These are phyloP conservation scores for Nanorana parkeri DNA, from an alignment of 2,113 vertebrate genomes.

Conservation along the genomic window DNA sequence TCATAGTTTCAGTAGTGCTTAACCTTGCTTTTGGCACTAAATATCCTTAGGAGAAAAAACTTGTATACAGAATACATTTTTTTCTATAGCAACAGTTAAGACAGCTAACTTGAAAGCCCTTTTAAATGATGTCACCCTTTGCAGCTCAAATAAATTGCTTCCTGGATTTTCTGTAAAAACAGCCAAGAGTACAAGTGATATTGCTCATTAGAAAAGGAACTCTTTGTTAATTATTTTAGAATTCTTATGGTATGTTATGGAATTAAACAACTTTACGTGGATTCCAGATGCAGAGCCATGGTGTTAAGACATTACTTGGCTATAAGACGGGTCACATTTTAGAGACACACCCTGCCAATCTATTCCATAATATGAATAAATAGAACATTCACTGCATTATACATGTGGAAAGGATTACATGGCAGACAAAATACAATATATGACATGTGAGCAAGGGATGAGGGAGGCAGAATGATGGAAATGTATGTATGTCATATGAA, in stretches of 20 bases:
- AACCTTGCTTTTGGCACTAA: conserved; percentile 2
- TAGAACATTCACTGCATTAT: not conserved
- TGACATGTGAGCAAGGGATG: not conserved
- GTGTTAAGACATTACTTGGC: conserved; percentile 10
- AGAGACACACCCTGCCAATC: conserved; percentile 7
- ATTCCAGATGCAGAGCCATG: not conserved
- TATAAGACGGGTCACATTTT: not conserved
- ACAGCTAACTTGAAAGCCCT: not conserved
- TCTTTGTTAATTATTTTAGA: not conserved
- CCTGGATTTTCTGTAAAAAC: conserved; percentile 10
- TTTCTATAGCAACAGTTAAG: conserved; percentile 34
- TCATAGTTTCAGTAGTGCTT: conserved; percentile 3
- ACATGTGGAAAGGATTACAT: not conserved
- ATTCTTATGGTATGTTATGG: too few relatives aligned
- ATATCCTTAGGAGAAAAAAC: conserved; percentile 18
- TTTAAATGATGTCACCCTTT: conserved; percentile 23
- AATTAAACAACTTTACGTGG: not conserved
- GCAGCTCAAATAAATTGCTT: conserved; percentile 36
- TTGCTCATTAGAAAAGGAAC: not conserved
- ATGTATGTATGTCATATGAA: too few relatives aligned
- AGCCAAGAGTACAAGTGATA: not conserved
- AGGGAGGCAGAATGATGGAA: not conserved
- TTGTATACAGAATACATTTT: conserved; percentile 10
- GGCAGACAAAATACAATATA: not conserved
- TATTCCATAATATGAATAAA: not conserved